Conservation (phyloP, 2,888 invertebrate species). For the Andrena praecox region DNA sequence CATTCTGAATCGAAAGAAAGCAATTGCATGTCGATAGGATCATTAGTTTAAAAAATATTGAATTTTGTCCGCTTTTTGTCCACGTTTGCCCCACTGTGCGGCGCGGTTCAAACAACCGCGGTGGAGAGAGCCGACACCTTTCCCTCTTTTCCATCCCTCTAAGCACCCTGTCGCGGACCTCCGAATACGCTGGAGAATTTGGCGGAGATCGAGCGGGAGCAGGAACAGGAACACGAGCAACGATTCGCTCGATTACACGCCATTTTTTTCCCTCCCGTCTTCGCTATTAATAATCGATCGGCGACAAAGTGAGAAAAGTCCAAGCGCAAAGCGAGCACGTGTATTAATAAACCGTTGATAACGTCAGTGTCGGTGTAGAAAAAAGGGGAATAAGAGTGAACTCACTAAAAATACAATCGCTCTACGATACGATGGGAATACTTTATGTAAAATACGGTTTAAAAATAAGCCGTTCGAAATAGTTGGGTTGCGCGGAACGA, state of each 20-base stretch:
- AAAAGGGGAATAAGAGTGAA: conserved; percentile 36
- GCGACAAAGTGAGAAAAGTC: conserved; percentile 15
- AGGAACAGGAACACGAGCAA: too few relatives aligned
- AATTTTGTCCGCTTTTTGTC: too few relatives aligned
- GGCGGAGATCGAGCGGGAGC: not conserved
- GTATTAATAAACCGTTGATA: conserved; percentile 69
- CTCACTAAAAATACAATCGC: conserved; percentile 67
- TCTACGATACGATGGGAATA: conserved; percentile 57
- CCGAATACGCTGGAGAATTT: not conserved
- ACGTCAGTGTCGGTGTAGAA: conserved; percentile 58
- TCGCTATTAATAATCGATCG: conserved; percentile 43
- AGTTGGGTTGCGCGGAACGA: conserved; percentile 43
- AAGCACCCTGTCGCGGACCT: too few relatives aligned
- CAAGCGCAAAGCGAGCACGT: conserved; percentile 39
- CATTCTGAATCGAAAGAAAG: too few relatives aligned
- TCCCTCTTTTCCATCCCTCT: conserved; percentile 32
- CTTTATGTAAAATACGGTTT: conserved; percentile 69
- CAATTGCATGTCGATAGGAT: too few relatives aligned
- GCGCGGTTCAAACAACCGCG: conserved; percentile 10
- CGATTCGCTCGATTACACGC: not conserved
- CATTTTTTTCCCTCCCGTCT: conserved; percentile 19
- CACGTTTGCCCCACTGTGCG: too few relatives aligned
- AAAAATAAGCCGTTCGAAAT: conserved; percentile 68
- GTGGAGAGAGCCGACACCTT: conserved; percentile 8
- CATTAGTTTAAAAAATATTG: too few relatives aligned